A percentile compares a stretch with the other conserved stretches of the same genome.
phyloP scores from a whole-genome alignment of 1,140 invertebrate genomes.

The Archivesica marissinica region DNA sequence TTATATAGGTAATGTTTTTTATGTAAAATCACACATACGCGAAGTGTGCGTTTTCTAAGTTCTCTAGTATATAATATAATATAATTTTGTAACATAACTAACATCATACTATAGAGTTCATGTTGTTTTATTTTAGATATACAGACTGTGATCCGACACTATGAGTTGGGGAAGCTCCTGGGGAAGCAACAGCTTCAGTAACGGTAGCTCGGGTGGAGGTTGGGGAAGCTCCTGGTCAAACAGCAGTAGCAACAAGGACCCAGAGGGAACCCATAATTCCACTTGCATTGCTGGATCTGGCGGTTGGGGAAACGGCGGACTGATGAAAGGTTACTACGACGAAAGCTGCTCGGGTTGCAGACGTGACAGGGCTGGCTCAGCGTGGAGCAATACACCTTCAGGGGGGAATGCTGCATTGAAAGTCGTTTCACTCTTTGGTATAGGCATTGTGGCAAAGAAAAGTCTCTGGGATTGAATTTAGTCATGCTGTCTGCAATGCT shows the following conservation, averaged over 20 bases:
- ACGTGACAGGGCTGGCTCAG: background rate
- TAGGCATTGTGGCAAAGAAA: background rate
- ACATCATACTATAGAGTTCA: too few species aligned
- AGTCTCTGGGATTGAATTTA: slow-evolving; percentile 38
- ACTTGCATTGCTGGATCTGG: slow-evolving; percentile 18
- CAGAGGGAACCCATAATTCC: background rate
- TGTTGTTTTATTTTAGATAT: too few species aligned
- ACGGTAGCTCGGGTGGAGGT: background rate
- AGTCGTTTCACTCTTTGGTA: background rate
- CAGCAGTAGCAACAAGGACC: background rate
- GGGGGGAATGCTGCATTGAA: background rate
- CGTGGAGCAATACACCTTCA: background rate
- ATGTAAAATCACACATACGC: too few species aligned
- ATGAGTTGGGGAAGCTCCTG: slow-evolving; percentile 14
- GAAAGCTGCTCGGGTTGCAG: slow-evolving; percentile 34
- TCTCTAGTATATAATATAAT: too few species aligned
- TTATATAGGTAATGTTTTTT: too few species aligned
- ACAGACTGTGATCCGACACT: too few species aligned
- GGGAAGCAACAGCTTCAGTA: background rate
- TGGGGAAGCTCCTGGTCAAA: background rate
- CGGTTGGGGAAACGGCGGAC: background rate
- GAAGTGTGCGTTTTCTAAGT: too few species aligned
- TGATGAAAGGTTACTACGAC: background rate
- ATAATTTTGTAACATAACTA: too few species aligned
- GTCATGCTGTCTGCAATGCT: too few species aligned